Evolutionary conservation across 2,113 vertebrate species (phyloP), one percentile per base, ranked within the genome.

Genomic region (Rhodinocichla rosea): DNA sequence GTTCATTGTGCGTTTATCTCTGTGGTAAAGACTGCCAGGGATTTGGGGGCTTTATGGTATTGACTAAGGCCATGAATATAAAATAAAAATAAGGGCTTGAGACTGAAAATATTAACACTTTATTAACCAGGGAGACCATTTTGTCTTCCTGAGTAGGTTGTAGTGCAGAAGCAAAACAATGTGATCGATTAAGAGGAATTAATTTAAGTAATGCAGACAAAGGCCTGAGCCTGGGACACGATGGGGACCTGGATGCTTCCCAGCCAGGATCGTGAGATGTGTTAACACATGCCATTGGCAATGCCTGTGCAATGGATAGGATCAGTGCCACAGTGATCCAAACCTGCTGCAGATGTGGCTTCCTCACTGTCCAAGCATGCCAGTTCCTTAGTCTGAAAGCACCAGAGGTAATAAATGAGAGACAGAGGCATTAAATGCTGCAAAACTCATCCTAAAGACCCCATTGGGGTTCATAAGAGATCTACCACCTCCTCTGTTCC

Each of bases 341-440:
- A 30, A 47, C 16, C 27, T 49, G 9, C 42, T 68, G 63, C 68
- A 73, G 49, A 44, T 24, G 22, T 0, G 0, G 5, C 28, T 80
- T 59, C 21, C 20, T n/a, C 32, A 24, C 11, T 0, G 0, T 30
- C 47, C 0, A 0, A 39, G 26, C 53, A 59, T 1, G 1, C 17
- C 10, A 2, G 10, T 45, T 68, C 53, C 53, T 5, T 0, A 1
- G 0, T 20, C 52, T 21, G 22, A 71, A 80, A 59, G 81, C 0
- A 0, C 18, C 4, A 5, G 26, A n/a, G 15, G 8, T 50, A 63
- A 44, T 7, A 40, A 49, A 40, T 11, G 28, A 57, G 14, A 88
- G 21, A 24, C 30, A 59, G 27, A 18, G 15, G 26, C 17, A 42
- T 15, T 28, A 44, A 74, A 50, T 59, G n/a, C 40, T 26, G 42